Evolutionary conservation across 2,113 vertebrate genomes (phyloP), one percentile per base, ranked within the genome.

Genomic region (Columba livia): DNA sequence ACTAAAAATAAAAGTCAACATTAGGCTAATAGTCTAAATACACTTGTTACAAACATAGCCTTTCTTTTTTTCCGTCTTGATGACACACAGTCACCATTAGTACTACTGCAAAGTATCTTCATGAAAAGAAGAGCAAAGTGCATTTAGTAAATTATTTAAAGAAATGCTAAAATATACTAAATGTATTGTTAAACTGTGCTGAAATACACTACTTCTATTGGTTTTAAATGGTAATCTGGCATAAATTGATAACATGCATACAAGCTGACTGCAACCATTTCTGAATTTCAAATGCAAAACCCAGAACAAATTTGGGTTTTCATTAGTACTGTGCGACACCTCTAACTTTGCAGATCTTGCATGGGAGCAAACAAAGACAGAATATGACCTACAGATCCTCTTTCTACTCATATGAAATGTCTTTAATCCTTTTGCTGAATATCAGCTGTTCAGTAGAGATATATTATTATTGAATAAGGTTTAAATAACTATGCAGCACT

Each of bases 401-500:
- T 81, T 78, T 81, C 44, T 5, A 23, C 48, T 79, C 18, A 9
- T 47, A 44, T 48, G 36, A 71, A 86, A 50, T 23, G n/a, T 86
- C 29, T 79, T 86, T 64, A 88, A 73, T 80, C 21, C 40, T 69
- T 80, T 69, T 75, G 28, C 69, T 67, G 56, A 88, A 67, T 36
- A 36, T 44, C 9, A 92, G 21, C 44, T 51, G 38, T 64, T 95
- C 38, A 54, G 31, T 61, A 72, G 29, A 91, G 74, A 78, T 61
- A 23, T 67, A 88, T 79, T 88, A 28, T 74, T 78, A 71, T 44
- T 90, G 60, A 92, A 72, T 90, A 61, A 26, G 17, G 23, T 90
- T 95, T 89, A 87, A 97, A 79, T 89, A 92, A 88, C 61, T 93
- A 61, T 64, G 29, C 32, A 86, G 21, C 36, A 69, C 44, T 86